Evolutionary conservation across 2,797 vertebrate species (phyloP).

Genomic region (Ctenopoma kingsleyae): DNA sequence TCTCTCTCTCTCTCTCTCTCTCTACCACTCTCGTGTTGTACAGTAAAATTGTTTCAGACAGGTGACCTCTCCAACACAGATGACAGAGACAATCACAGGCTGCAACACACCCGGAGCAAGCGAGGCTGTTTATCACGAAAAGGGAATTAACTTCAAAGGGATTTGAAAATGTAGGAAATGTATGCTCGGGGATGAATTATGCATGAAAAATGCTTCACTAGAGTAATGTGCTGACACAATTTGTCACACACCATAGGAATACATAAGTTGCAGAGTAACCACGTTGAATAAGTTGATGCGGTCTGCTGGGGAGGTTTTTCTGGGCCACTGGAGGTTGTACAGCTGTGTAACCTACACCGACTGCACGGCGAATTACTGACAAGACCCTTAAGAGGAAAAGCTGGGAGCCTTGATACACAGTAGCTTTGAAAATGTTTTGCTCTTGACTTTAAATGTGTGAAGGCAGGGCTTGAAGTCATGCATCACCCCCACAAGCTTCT

Average conservation of each 20-base stretch:
- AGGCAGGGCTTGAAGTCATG: slow-evolving; percentile 30
- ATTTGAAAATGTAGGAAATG: slow-evolving; percentile 68
- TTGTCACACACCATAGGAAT: slow-evolving; percentile 69
- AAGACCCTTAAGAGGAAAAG: slow-evolving; percentile 53
- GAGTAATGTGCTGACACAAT: slow-evolving; percentile 73
- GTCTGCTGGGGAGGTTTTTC: slow-evolving; percentile 43
- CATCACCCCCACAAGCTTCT: slow-evolving; percentile 36
- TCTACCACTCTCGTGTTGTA: slow-evolving; percentile 13
- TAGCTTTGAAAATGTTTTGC: slow-evolving; percentile 31
- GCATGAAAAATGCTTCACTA: slow-evolving; percentile 65
- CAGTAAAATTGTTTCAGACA: slow-evolving; percentile 51
- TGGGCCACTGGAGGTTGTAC: slow-evolving; percentile 31
- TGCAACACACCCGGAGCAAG: slow-evolving; percentile 24
- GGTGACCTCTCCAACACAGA: slow-evolving; percentile 48
- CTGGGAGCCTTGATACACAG: slow-evolving; percentile 39
- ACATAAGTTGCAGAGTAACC: slow-evolving; percentile 47
- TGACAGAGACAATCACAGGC: slow-evolving; percentile 45
- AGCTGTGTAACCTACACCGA: slow-evolving; percentile 62
- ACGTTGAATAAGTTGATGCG: slow-evolving; percentile 13
- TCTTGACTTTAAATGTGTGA: slow-evolving; percentile 27
- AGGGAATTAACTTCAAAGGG: slow-evolving; percentile 78
- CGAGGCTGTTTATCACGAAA: slow-evolving; percentile 63
- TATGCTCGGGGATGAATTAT: slow-evolving; percentile 68
- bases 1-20: too few species aligned
- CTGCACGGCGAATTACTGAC: slow-evolving; percentile 66